Percentiles rank a stretch among this genome's conserved stretches.
Evolutionary conservation across 2,113 vertebrate species (phyloP).

Genomic region (Buteo buteo): DNA sequence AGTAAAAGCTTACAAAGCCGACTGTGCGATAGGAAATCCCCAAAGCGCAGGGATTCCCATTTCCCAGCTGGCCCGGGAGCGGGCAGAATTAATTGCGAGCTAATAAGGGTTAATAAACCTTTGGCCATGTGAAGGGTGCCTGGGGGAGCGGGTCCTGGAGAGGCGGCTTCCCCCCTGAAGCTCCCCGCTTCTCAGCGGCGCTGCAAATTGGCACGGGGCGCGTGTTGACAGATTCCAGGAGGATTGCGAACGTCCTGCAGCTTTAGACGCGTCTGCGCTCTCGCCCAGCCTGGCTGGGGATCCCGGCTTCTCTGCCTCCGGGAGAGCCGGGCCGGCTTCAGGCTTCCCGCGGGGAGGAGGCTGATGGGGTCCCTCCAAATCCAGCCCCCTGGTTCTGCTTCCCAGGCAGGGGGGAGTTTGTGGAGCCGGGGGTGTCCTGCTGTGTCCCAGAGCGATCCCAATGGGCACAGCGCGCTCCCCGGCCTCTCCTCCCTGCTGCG

Average conservation of each 20-base stretch:
- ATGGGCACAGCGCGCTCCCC: fast-evolving
- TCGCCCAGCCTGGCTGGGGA: background rate
- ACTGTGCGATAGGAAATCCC: fast-evolving
- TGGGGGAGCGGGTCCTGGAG: background rate
- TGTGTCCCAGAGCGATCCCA: background rate
- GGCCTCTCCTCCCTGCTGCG: fast-evolving
- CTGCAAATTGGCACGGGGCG: background rate
- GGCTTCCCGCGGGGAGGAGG: background rate
- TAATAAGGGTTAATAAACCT: background rate
- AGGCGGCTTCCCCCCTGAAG: background rate
- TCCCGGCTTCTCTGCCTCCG: fast-evolving
- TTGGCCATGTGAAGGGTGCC: background rate
- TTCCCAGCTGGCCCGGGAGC: fast-evolving
- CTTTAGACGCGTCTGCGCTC: background rate
- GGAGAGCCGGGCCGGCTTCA: background rate
- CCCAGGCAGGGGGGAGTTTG: fast-evolving
- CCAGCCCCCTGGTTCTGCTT: background rate
- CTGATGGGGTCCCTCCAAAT: background rate
- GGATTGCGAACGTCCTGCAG: background rate
- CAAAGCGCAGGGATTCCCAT: fast-evolving
- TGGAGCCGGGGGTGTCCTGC: fast-evolving
- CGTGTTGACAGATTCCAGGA: constrained; percentile 19
- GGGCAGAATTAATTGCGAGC: background rate
- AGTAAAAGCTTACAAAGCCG: background rate
- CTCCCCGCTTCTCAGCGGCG: background rate